phyloP scores from a whole-genome alignment of 2,113 vertebrate species.

The Alligator mississippiensis region DNA sequence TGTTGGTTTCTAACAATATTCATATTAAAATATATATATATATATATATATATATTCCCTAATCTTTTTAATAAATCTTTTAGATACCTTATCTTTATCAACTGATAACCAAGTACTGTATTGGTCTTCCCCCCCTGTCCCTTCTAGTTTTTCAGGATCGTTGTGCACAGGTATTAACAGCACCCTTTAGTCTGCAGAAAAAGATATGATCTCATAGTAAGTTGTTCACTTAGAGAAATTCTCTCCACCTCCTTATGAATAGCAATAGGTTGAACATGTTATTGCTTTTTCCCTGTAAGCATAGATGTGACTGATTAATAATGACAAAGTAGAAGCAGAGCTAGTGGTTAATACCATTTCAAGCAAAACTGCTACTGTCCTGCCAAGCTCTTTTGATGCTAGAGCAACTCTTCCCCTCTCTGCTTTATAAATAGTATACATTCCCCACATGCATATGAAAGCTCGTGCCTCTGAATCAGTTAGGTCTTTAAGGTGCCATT shows the following conservation, averaged over 20 bases:
- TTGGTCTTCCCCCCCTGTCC: too few species aligned
- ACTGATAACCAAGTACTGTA: too few species aligned
- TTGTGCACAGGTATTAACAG: too few species aligned
- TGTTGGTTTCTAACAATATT: too few species aligned
- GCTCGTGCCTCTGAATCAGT: too few species aligned
- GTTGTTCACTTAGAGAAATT: background rate
- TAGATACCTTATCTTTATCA: too few species aligned
- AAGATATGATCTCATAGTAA: background rate
- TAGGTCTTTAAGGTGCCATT: too few species aligned
- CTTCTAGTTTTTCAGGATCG: too few species aligned
- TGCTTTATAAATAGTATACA: background rate
- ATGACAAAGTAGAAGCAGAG: background rate
- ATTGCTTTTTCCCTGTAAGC: background rate
- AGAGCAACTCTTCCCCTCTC: constrained; percentile 4
- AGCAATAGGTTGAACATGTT: background rate
- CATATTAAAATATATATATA: too few species aligned
- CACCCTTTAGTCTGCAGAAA: background rate
- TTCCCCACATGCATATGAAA: background rate
- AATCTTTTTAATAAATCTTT: too few species aligned
- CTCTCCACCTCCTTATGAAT: background rate
- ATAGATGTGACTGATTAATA: background rate
- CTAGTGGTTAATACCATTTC: constrained; percentile 10
- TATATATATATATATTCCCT: too few species aligned
- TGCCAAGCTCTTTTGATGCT: background rate
- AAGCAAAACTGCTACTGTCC: background rate